Evolutionary conservation across 2,888 invertebrate genomes (phyloP), one percentile per base, ranked within the genome.

Genomic region (Bombylius major): DNA sequence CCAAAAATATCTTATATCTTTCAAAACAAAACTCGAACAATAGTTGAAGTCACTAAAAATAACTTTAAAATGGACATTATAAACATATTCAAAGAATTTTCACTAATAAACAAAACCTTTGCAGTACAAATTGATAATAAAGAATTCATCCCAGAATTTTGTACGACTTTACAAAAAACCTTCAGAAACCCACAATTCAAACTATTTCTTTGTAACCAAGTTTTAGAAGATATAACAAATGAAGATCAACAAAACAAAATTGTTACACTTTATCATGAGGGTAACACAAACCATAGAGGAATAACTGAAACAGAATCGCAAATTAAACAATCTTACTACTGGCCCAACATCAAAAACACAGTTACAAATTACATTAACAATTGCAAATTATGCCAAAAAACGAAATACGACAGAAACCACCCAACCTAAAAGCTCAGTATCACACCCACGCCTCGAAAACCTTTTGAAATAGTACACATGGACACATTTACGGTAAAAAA

Each of bases 401-500:
- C 6, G 47, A 47, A 47, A 47, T 47, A 47, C 47, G 13, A 47
- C 47, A 23, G 47, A 11, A 23, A 14, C 47, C 47, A n/a, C 31
- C 36, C 36, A 36, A 36, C 6, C 6, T 1, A 36, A 36, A 36
- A 36, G 9, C 34, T 50, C 32, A 50, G 13, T n/a, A 33, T 32
- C n/a, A 50, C 34, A n/a, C 50, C 50, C 6, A 50, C 50, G 13
- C 50, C n/a, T 23, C 23, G 50, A 7, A 50, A 50, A 34, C 50
- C 50, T 13, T 50, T 50, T n/a, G n/a, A 50, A 50, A 82, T 83
- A 61, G 73, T 47, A 12, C 52, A 52, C n/a, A 9, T 47, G 12
- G 52, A 52, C 14, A 52, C 52, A 3, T 52, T 52, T 33, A 52
- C 46, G 33, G 6, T 52, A 46, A 52, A 45, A 9, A 45, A 46